phyloP scores from a whole-genome alignment of 2,888 invertebrate species.

The Proisotoma minuta region DNA sequence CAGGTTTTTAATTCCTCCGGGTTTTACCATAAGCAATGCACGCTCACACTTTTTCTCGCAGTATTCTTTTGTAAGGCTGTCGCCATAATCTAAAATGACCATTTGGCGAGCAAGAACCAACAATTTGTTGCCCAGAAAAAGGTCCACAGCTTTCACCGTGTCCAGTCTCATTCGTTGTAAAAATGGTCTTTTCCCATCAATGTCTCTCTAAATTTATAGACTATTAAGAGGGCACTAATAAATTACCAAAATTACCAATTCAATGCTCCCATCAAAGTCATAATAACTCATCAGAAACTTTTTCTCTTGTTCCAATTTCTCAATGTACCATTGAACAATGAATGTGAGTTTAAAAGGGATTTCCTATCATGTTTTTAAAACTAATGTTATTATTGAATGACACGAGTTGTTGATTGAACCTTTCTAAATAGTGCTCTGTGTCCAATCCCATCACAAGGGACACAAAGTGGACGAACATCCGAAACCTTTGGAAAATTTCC shows the following conservation, averaged over 20 bases:
- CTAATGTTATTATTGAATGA: neutral
- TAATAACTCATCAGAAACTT: conserved; percentile 26
- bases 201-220: conserved; percentile 24
- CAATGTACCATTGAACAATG: conserved; percentile 32
- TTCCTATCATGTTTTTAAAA: conserved; percentile 14
- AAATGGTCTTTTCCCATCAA: conserved; percentile 26
- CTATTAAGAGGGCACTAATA: too few relatives aligned
- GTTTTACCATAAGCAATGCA: conserved; percentile 33
- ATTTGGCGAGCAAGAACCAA: conserved; percentile 25
- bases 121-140: conserved; percentile 35
- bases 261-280: conserved; percentile 34
- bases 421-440: conserved; percentile 32
- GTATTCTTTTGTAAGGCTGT: conserved; percentile 29
- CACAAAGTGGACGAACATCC: conserved; percentile 21
- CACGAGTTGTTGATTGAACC: neutral
- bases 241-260: conserved; percentile 21
- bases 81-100: conserved; percentile 35
- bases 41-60: conserved; percentile 23
- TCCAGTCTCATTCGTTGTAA: conserved; percentile 26
- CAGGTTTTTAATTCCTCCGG: conserved; percentile 31
- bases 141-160: conserved; percentile 23
- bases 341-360: conserved; percentile 30
- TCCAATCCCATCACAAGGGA: conserved; percentile 32
- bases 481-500: conserved; percentile 4
- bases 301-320: conserved; percentile 31